Evolutionary conservation across 1,140 invertebrate genomes (phyloP).

Genomic region (Eumaeus atala): DNA sequence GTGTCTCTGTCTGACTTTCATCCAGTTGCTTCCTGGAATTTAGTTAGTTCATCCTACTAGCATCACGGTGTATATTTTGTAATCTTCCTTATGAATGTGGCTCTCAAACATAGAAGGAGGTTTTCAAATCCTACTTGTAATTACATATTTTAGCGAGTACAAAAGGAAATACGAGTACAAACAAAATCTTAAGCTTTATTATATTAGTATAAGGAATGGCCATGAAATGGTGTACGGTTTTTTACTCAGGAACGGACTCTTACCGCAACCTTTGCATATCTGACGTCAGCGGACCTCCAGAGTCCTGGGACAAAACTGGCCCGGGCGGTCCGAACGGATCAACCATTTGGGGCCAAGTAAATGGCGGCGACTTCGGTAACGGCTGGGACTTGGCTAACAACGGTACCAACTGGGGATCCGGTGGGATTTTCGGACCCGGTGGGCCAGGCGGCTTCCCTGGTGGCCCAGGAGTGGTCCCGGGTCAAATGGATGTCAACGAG

Average conservation of each 20-base stretch:
- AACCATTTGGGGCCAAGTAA: conserved; percentile 30
- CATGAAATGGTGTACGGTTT: not conserved
- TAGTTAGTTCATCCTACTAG: no score
- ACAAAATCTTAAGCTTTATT: no score
- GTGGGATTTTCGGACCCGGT: no score
- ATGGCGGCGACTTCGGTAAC: conserved; percentile 16
- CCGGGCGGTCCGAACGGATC: conserved; percentile 31
- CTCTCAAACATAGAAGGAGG: no score
- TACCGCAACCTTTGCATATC: conserved; percentile 52
- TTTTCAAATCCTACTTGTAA: no score
- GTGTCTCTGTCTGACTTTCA: no score
- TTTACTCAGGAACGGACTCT: conserved; percentile 47
- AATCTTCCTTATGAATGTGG: no score
- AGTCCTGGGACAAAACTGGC: conserved; percentile 35
- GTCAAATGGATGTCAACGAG: conserved; percentile 89
- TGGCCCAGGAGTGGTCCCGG: conserved; percentile 75
- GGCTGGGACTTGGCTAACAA: conserved; percentile 24
- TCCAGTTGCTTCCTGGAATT: no score
- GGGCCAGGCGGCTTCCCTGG: conserved; percentile 68
- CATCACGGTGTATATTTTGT: no score
- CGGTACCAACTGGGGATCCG: conserved; percentile 24
- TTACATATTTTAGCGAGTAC: no score
- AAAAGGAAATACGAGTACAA: no score
- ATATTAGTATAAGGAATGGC: no score
- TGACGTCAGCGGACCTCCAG: conserved; percentile 28